These are phyloP conservation scores for Saturnia pavonia DNA, from an alignment of 2,888 invertebrate species.

Conservation along the genomic window DNA sequence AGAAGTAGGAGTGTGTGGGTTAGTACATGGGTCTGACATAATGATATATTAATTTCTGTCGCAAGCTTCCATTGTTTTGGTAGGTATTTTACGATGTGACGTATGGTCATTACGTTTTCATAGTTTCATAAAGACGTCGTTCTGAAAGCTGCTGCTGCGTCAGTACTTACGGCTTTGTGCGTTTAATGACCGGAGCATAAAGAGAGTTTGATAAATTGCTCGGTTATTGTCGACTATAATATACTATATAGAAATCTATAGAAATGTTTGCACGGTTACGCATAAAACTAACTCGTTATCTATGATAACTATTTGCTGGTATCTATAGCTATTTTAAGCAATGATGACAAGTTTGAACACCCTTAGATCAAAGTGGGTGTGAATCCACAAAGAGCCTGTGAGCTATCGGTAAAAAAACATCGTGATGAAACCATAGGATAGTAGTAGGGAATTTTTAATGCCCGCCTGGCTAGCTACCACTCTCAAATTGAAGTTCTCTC, in stretches of 20 bases:
- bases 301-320: neutral
- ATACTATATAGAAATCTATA: neutral
- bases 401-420: too few species aligned
- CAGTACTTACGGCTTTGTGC: constrained; percentile 56
- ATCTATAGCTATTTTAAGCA: too few species aligned
- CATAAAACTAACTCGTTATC: neutral
- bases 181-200: constrained; percentile 69
- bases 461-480: too few species aligned
- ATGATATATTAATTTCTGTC: constrained; percentile 82
- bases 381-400: too few species aligned
- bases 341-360: too few species aligned
- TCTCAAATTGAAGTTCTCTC: too few species aligned
- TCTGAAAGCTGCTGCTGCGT: constrained; percentile 56
- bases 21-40: constrained; percentile 77
- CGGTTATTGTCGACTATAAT: constrained; percentile 7
- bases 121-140: constrained; percentile 76
- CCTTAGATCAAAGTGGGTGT: too few species aligned
- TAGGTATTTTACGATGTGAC: constrained; percentile 78
- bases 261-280: neutral
- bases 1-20: constrained; percentile 45
- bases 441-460: too few species aligned
- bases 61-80: constrained; percentile 77
- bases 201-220: constrained; percentile 50
- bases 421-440: too few species aligned
- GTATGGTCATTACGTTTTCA: constrained; percentile 81